Evolutionary conservation across 2,888 invertebrate genomes (phyloP).

Genomic region (Asteroscopus sphinx): DNA sequence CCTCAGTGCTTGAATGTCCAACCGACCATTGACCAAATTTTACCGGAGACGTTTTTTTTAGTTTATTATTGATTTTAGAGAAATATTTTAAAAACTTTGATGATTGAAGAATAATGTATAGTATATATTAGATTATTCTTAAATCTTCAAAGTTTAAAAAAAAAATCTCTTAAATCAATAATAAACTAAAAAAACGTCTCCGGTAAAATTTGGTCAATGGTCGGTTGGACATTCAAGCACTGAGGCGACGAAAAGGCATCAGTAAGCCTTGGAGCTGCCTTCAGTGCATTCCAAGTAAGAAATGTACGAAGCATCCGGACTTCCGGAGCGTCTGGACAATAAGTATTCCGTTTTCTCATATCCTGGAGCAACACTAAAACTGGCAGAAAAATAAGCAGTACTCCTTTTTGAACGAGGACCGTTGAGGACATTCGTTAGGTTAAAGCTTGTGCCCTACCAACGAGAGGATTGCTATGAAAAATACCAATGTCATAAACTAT

Average conservation of each 20-base stretch:
- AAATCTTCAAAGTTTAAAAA: no score
- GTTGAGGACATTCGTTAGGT: slow-evolving; percentile 45
- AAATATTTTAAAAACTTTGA: no score
- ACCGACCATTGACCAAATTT: no score
- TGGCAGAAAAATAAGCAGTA: slow-evolving; percentile 46
- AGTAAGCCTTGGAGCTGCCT: slow-evolving; percentile 7
- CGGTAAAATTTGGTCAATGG: no score
- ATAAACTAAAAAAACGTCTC: no score
- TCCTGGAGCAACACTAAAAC: slow-evolving; percentile 50
- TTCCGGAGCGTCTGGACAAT: slow-evolving; percentile 27
- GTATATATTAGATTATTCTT: no score
- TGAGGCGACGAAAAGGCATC: slow-evolving; percentile 37
- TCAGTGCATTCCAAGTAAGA: slow-evolving; percentile 37
- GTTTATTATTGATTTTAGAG: no score
- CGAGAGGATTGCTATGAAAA: background rate
- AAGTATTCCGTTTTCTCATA: slow-evolving; percentile 57
- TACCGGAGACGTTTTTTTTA: no score
- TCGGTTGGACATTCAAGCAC: no score
- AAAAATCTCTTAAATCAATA: no score
- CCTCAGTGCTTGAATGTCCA: no score
- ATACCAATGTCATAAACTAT: background rate
- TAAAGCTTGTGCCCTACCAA: slow-evolving; percentile 7
- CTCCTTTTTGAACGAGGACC: slow-evolving; percentile 39
- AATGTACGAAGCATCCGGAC: slow-evolving; percentile 21
- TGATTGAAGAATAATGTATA: no score